Percentiles rank a stretch among this genome's conserved stretches.
Evolutionary conservation across 2,888 invertebrate genomes (phyloP).

Genomic region (Empis livida): DNA sequence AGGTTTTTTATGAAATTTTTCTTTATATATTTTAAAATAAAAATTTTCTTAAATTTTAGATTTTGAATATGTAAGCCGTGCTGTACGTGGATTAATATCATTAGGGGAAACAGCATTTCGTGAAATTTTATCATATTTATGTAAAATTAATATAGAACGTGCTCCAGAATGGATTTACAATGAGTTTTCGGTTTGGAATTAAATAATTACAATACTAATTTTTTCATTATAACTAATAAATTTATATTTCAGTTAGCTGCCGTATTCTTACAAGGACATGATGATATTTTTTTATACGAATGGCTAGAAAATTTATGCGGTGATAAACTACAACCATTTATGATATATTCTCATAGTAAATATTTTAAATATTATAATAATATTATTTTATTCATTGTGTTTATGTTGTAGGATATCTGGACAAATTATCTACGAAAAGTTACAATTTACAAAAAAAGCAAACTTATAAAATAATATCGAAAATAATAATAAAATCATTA

Average conservation of each 20-base stretch:
- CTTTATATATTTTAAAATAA: background rate
- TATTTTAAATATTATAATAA: background rate
- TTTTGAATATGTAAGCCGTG: slow-evolving; percentile 28
- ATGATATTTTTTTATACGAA: slow-evolving; percentile 33
- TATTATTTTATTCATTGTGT: background rate
- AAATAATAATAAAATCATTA: slow-evolving; percentile 20
- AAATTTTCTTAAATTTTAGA: slow-evolving; percentile 17
- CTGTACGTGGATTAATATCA: slow-evolving; percentile 25
- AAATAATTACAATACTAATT: no score
- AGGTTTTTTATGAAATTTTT: background rate
- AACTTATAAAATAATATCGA: slow-evolving; percentile 20
- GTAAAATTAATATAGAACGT: slow-evolving; percentile 22
- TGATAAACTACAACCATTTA: slow-evolving; percentile 28
- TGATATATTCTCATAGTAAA: slow-evolving; percentile 28
- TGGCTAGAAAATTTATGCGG: slow-evolving; percentile 32
- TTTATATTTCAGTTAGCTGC: slow-evolving; percentile 21
- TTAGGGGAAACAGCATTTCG: slow-evolving; percentile 33
- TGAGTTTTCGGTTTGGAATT: slow-evolving; percentile 21
- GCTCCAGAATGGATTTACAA: slow-evolving; percentile 25
- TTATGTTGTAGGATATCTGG: background rate
- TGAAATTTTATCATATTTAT: slow-evolving; percentile 30
- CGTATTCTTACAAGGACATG: slow-evolving; percentile 25
- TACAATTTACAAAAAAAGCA: background rate
- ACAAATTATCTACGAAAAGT: background rate
- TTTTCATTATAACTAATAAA: background rate